Evolutionary conservation across 2,797 vertebrate genomes (phyloP).

Genomic region (Catostomus latipinnis): DNA sequence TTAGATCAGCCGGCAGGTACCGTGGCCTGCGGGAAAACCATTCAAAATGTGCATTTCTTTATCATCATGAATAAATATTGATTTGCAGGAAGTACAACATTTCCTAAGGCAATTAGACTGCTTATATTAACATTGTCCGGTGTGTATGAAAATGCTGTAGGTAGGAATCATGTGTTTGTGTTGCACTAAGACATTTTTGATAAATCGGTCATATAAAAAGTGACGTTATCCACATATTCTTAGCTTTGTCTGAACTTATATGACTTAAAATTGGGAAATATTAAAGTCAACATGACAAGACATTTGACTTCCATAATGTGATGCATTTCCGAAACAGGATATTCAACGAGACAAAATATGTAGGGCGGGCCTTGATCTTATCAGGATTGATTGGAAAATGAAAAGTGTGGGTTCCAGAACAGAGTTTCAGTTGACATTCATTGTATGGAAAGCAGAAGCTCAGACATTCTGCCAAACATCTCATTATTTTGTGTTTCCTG

Average conservation of each 20-base stretch:
- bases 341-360: not conserved
- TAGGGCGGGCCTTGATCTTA: not conserved
- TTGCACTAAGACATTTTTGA: not conserved
- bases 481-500: too few species aligned
- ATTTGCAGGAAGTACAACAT: slow-evolving; percentile 50
- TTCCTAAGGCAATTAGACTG: slow-evolving; percentile 36
- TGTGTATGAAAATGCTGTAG: not conserved
- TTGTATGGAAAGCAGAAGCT: too few species aligned
- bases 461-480: too few species aligned
- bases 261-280: not conserved
- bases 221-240: too few species aligned
- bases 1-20: slow-evolving; percentile 31
- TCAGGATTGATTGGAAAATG: too few species aligned
- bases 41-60: slow-evolving; percentile 52
- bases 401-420: too few species aligned
- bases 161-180: not conserved
- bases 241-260: too few species aligned
- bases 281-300: not conserved
- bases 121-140: not conserved
- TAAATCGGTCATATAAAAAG: slow-evolving; percentile 4
- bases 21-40: slow-evolving; percentile 44
- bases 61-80: slow-evolving; percentile 51
- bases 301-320: not conserved
- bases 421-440: too few species aligned
- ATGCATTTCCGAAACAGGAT: not conserved